phyloP scores from a whole-genome alignment of 1,140 invertebrate species.

The Drosophila rhopaloa region DNA sequence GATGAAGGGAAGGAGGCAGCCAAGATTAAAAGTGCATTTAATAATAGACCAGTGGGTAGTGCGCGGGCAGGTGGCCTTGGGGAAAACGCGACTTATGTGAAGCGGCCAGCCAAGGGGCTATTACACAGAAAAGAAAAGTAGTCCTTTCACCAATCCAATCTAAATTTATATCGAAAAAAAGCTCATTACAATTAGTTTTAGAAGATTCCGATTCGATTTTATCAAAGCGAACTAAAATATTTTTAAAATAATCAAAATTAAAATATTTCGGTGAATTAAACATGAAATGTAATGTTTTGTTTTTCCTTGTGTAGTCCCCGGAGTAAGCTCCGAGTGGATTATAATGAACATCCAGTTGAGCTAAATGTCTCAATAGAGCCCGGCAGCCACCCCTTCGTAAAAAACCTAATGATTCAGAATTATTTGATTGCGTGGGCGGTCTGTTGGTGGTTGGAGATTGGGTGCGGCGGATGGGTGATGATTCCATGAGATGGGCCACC shows the following conservation, averaged over 20 bases:
- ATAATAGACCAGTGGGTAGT: conserved; percentile 66
- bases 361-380: conserved; percentile 76
- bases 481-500: conserved; percentile 2
- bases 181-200: no score
- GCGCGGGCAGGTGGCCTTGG: conserved; percentile 61
- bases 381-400: conserved; percentile 44
- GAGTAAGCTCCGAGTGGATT: conserved; percentile 69
- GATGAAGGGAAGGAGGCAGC: conserved; percentile 15
- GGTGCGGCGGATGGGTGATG: conserved; percentile 11
- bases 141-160: no score
- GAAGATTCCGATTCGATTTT: no score
- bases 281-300: background rate
- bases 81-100: conserved; percentile 67
- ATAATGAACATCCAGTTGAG: conserved; percentile 81
- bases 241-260: no score
- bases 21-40: conserved; percentile 84
- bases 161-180: background rate
- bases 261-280: background rate
- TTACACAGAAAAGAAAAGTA: conserved; percentile 4
- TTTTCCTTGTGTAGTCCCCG: background rate
- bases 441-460: conserved; percentile 55
- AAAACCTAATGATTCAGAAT: conserved; percentile 80
- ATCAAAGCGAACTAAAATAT: no score
- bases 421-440: conserved; percentile 84
- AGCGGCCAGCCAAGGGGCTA: conserved; percentile 25